Evolutionary conservation across 2,113 vertebrate genomes (phyloP).

Genomic region (Psilopsiagon aurifrons): DNA sequence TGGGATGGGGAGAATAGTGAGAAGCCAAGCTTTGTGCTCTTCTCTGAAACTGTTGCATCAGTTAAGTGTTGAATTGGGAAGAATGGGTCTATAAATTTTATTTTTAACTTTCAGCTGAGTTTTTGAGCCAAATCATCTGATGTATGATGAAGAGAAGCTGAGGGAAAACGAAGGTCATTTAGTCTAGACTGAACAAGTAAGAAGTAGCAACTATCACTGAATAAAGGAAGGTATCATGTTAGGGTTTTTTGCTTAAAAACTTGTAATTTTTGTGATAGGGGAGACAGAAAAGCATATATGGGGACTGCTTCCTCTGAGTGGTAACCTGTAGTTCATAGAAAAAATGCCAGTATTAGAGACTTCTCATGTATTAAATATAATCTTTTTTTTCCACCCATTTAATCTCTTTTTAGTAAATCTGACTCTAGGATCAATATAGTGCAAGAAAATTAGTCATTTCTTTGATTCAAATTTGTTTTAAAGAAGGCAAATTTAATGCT

Average conservation of each 20-base stretch:
- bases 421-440: neutral
- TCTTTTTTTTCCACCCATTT: neutral
- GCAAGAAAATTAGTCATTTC: neutral
- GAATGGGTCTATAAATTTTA: neutral
- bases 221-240: neutral
- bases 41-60: neutral
- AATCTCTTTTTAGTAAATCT: neutral
- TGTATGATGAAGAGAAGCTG: neutral
- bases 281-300: neutral
- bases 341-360: neutral
- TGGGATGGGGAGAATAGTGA: fast-evolving
- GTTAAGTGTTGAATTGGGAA: neutral
- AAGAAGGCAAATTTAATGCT: neutral
- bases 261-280: neutral
- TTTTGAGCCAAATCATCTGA: neutral
- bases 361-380: neutral
- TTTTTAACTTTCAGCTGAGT: neutral
- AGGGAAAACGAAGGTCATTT: neutral
- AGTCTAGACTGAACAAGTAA: neutral
- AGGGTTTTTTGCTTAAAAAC: neutral
- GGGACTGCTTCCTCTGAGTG: neutral
- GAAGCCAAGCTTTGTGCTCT: neutral
- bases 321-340: neutral
- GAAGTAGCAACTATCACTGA: neutral
- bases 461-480: neutral